phyloP scores from a whole-genome alignment of 1,140 invertebrate genomes.

The Drosophila pectinifera region DNA sequence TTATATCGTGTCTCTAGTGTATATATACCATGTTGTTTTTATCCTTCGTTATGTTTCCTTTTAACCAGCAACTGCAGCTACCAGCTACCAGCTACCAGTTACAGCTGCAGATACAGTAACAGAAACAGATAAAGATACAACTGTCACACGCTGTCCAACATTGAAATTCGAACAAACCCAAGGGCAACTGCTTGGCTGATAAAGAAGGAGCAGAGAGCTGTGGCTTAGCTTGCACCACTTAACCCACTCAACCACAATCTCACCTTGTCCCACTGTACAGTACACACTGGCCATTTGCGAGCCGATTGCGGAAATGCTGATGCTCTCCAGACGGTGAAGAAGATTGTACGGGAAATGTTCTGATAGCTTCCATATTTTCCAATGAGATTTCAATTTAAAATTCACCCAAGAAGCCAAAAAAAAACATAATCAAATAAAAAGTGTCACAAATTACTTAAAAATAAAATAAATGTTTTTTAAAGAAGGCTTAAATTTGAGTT shows the following conservation, averaged over 20 bases:
- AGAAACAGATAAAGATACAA: conserved; percentile 18
- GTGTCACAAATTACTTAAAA: too few relatives aligned
- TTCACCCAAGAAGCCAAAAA: too few relatives aligned
- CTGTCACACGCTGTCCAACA: conserved; percentile 32
- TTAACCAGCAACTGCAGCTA: too few relatives aligned
- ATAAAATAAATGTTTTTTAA: too few relatives aligned
- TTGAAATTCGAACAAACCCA: conserved; percentile 11
- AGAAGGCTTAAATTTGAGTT: too few relatives aligned
- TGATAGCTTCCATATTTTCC: too few relatives aligned
- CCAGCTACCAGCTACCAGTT: too few relatives aligned
- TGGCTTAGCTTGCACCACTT: conserved; percentile 69
- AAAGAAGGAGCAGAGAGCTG: conserved; percentile 21
- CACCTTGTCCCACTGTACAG: conserved; percentile 39
- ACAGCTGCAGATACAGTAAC: neutral
- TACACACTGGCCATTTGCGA: conserved; percentile 34
- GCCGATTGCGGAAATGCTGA: conserved; percentile 15
- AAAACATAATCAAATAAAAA: too few relatives aligned
- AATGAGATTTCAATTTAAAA: neutral
- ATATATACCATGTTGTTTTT: conserved; percentile 18
- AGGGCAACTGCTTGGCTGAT: conserved; percentile 36
- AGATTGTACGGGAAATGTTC: neutral
- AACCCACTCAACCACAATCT: conserved; percentile 31
- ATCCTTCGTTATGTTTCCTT: conserved; percentile 9
- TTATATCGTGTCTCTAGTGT: conserved; percentile 37
- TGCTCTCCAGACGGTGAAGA: neutral